Evolutionary conservation across 2,113 vertebrate species (phyloP).

Genomic region (Coracopsis vasa): DNA sequence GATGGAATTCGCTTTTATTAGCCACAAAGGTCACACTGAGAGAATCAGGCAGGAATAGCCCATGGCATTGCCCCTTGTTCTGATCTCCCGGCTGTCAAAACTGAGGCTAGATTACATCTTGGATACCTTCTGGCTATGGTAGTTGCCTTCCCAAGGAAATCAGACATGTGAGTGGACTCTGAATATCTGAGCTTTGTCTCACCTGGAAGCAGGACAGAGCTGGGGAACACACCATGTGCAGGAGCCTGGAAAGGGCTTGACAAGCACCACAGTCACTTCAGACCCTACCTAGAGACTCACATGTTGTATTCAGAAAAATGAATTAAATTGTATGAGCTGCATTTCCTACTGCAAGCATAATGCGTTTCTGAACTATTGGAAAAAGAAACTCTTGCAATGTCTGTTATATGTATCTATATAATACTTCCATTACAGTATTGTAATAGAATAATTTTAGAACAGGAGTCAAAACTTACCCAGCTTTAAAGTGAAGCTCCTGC

Average conservation of each 20-base stretch:
- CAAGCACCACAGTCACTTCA: neutral
- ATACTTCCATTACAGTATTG: neutral
- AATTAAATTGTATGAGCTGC: neutral
- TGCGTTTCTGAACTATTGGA: neutral
- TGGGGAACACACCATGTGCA: rapidly evolving
- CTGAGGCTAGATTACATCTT: neutral
- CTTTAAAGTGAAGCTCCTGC: neutral
- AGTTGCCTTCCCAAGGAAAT: neutral
- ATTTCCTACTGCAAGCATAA: neutral
- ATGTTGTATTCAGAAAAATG: neutral
- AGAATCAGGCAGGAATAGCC: neutral
- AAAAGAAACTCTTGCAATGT: neutral
- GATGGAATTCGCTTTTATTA: neutral
- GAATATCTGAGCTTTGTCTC: neutral
- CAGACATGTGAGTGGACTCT: too few species aligned
- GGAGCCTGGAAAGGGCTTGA: neutral
- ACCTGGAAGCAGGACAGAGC: neutral
- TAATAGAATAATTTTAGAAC: neutral
- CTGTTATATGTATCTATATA: neutral
- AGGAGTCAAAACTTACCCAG: neutral
- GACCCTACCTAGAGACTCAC: neutral
- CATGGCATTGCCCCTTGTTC: neutral
- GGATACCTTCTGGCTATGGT: neutral
- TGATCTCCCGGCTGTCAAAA: neutral
- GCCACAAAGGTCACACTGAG: neutral